phyloP scores from a whole-genome alignment of 2,888 invertebrate species.

The Drosophila cognata region DNA sequence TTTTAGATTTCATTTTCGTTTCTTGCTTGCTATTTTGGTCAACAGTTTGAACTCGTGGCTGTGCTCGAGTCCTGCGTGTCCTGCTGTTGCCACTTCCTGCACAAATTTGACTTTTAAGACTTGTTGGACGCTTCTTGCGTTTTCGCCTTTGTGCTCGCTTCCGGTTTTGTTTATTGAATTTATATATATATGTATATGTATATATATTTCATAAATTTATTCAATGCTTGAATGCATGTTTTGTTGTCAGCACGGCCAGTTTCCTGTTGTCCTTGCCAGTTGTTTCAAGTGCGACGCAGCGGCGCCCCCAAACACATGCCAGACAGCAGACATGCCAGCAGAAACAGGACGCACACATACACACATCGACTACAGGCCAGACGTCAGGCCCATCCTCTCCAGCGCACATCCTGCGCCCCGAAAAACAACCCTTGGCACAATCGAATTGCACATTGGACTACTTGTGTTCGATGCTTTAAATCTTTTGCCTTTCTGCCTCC shows the following conservation, averaged over 20 bases:
- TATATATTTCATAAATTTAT: slow-evolving; percentile 38
- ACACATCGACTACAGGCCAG: slow-evolving; percentile 16
- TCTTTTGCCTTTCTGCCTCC: slow-evolving; percentile 30
- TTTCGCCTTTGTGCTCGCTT: slow-evolving; percentile 29
- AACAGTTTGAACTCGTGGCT: slow-evolving; percentile 44
- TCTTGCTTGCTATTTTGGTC: slow-evolving; percentile 28
- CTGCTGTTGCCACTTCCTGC: slow-evolving; percentile 33
- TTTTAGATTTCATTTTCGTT: slow-evolving; percentile 27
- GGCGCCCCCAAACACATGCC: slow-evolving; percentile 44
- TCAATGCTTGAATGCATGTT: slow-evolving; percentile 58
- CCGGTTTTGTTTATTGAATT: slow-evolving; percentile 68
- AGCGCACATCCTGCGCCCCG: slow-evolving; percentile 39
- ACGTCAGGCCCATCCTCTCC: slow-evolving; percentile 37
- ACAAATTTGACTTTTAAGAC: slow-evolving; percentile 37
- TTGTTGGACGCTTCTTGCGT: slow-evolving; percentile 16
- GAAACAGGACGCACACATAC: slow-evolving; percentile 21
- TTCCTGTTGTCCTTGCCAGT: slow-evolving; percentile 53
- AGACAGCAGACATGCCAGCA: slow-evolving; percentile 39
- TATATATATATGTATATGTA: slow-evolving; percentile 23
- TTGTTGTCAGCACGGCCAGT: slow-evolving; percentile 50
- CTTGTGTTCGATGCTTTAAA: slow-evolving; percentile 26
- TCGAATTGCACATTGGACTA: slow-evolving; percentile 51
- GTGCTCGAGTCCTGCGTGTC: slow-evolving; percentile 15
- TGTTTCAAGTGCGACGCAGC: slow-evolving; percentile 52
- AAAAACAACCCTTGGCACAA: slow-evolving; percentile 69